These are phyloP conservation scores for Zosterops hypoxanthus DNA, from an alignment of 2,113 vertebrate species.

Conservation along the genomic window DNA sequence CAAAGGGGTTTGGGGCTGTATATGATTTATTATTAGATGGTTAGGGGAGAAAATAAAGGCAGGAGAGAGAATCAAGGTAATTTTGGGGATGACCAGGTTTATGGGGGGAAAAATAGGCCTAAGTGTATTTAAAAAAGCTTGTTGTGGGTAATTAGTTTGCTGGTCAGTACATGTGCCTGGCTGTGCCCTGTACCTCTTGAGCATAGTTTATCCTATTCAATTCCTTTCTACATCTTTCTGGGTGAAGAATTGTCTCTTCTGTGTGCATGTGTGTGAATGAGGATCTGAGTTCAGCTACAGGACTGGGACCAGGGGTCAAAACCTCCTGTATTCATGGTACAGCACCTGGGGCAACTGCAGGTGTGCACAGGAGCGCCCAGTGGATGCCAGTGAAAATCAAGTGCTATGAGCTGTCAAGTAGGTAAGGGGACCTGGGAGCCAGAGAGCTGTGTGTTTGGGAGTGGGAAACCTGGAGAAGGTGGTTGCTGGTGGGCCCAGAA, in stretches of 20 bases:
- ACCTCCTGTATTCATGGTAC: too few species aligned
- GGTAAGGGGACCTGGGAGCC: not conserved
- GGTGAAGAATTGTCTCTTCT: not conserved
- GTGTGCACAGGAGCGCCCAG: not conserved
- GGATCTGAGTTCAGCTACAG: not conserved
- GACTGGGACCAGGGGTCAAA: not conserved
- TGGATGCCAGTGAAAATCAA: not conserved
- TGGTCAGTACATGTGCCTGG: accelerated
- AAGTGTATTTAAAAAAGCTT: not conserved
- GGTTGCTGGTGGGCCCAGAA: not conserved
- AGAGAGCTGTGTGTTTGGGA: not conserved
- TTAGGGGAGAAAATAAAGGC: not conserved
- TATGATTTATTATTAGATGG: not conserved
- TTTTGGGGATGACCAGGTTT: not conserved
- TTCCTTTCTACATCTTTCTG: not conserved
- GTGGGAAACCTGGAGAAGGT: not conserved
- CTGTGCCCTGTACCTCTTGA: not conserved
- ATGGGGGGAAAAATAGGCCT: not conserved
- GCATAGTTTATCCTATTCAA: not conserved
- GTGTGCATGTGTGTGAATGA: too few species aligned
- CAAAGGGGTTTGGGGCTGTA: not conserved
- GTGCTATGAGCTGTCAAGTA: not conserved
- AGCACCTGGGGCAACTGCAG: not conserved
- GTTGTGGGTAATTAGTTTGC: not conserved
- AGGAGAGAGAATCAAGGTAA: not conserved